A percentile compares a stretch with the other conserved stretches of the same genome.
phyloP scores from a whole-genome alignment of 2,797 vertebrate species.

The Astyanax mexicanus region DNA sequence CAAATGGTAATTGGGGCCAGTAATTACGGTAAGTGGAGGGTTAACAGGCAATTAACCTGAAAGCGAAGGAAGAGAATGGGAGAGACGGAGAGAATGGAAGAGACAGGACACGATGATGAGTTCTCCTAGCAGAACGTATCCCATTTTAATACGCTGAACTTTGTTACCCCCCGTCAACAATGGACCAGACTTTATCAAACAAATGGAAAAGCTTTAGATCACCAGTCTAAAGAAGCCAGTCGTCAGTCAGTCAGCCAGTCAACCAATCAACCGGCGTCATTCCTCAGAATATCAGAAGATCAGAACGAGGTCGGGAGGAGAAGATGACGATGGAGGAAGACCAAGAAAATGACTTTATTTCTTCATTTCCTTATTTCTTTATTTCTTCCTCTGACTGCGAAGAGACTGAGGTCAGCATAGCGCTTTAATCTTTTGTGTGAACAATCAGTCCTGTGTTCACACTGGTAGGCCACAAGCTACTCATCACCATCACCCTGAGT shows the following conservation, averaged over 20 bases:
- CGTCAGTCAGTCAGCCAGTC: no score
- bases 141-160: slow-evolving; percentile 58
- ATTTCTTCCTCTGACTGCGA: slow-evolving; percentile 20
- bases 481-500: no score
- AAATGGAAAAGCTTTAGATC: slow-evolving; percentile 50
- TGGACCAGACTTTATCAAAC: slow-evolving; percentile 43
- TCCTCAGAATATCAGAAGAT: slow-evolving; percentile 41
- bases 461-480: no score
- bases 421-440: slow-evolving; percentile 7
- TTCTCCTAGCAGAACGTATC: slow-evolving; percentile 49
- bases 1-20: slow-evolving; percentile 61
- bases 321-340: slow-evolving; percentile 20
- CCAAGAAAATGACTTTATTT: slow-evolving; percentile 38
- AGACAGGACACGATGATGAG: slow-evolving; percentile 45
- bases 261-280: no score
- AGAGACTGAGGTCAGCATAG: slow-evolving; percentile 34
- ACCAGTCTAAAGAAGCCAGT: slow-evolving; percentile 42
- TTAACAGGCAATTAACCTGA: slow-evolving; percentile 64
- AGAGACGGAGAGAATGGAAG: slow-evolving; percentile 40
- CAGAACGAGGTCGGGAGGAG: slow-evolving; percentile 34
- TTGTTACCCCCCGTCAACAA: slow-evolving; percentile 54
- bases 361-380: no score
- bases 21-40: slow-evolving; percentile 61
- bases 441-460: no score
- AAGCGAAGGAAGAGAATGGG: slow-evolving; percentile 49